Evolutionary conservation across 1,140 invertebrate genomes (phyloP).

Genomic region (Maconellicoccus hirsutus): DNA sequence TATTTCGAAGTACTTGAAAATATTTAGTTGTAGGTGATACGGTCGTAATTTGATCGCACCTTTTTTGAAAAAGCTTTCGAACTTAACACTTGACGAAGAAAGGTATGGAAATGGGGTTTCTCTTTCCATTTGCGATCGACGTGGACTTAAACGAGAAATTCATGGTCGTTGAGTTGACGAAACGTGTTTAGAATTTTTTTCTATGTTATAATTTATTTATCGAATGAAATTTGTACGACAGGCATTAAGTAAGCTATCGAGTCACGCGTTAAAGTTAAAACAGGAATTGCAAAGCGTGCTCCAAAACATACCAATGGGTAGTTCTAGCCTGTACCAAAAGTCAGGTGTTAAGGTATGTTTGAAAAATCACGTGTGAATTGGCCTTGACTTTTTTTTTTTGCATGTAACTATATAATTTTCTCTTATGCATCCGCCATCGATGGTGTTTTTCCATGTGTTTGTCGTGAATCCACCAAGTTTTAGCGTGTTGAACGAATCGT

Average conservation of each 20-base stretch:
- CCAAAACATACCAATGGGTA: constrained; percentile 12
- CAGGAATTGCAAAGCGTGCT: constrained; percentile 15
- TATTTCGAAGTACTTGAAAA: too few relatives aligned
- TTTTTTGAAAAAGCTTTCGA: too few relatives aligned
- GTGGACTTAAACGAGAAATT: too few relatives aligned
- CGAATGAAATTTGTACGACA: not conserved
- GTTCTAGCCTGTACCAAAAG: not conserved
- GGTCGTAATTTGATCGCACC: too few relatives aligned
- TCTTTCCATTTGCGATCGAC: not conserved
- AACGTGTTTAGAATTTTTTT: too few relatives aligned
- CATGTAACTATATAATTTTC: not conserved
- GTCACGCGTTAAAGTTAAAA: constrained; percentile 11
- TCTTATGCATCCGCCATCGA: too few relatives aligned
- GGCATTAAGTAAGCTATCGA: constrained; percentile 9
- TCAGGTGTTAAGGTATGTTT: constrained; percentile 2
- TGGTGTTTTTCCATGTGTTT: too few relatives aligned
- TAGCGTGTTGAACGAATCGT: too few relatives aligned
- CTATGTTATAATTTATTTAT: not conserved
- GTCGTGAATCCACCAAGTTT: too few relatives aligned
- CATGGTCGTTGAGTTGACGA: too few relatives aligned
- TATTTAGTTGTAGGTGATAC: too few relatives aligned
- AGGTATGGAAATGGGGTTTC: not conserved
- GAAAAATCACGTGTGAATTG: not conserved
- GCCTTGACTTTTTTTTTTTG: not conserved
- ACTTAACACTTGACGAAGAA: not conserved